A percentile compares a stretch with the other conserved stretches of the same genome.
Conservation (phyloP, 64 coral and sea anemone species). For the Porites australiensis region DNA sequence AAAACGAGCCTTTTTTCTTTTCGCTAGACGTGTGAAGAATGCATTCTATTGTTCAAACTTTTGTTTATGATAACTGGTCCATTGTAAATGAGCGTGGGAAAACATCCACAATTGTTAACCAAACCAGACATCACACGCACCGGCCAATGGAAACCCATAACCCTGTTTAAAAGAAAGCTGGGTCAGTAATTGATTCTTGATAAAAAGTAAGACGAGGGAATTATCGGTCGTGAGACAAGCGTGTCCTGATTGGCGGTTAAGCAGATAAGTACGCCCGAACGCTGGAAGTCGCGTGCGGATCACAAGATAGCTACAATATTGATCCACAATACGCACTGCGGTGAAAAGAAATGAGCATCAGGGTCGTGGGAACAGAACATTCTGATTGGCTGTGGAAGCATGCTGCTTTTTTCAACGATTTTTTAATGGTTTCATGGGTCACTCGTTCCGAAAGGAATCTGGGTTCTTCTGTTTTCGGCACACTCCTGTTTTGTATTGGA, state of each 20-base stretch:
- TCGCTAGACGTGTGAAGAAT: not conserved
- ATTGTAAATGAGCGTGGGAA: constrained; percentile 88
- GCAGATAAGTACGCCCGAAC: constrained; percentile 65
- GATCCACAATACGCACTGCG: constrained; percentile 8
- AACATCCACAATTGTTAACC: constrained; percentile 54
- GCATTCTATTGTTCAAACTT: constrained; percentile 35
- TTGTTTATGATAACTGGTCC: constrained; percentile 71
- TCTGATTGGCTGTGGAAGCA: constrained; percentile 50
- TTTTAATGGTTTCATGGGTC: constrained; percentile 46
- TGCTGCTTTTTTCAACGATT: not conserved
- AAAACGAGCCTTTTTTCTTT: not conserved
- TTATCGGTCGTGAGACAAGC: constrained; percentile 62
- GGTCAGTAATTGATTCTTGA: constrained; percentile 37
- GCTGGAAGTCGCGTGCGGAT: constrained; percentile 64
- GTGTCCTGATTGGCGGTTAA: constrained; percentile 44
- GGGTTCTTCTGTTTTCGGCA: not conserved
- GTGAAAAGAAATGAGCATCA: not conserved
- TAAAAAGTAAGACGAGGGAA: constrained; percentile 61
- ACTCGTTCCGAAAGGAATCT: not conserved
- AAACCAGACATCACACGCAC: constrained; percentile 29
- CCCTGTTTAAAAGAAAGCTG: constrained; percentile 67
- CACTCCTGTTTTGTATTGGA: constrained; percentile 32
- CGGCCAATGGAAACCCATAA: constrained; percentile 49
- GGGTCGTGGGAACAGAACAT: constrained; percentile 81
- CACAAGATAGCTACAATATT: constrained; percentile 52